Conservation (phyloP, 1,140 invertebrate genomes). For the Brachionus paranguensis region DNA sequence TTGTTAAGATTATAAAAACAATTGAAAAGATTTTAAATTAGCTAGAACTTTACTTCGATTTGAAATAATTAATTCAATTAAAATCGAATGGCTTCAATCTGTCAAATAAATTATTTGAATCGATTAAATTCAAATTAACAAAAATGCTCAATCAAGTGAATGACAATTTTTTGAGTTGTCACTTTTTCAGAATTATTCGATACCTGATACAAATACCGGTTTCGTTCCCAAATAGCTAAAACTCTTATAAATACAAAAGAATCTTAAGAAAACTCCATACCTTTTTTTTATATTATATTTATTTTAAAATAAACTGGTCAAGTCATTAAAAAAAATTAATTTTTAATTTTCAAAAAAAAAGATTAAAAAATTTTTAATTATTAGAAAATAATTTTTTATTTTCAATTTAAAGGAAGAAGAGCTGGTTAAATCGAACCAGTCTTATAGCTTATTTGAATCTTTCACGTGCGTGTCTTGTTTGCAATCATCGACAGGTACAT, state of each 20-base stretch:
- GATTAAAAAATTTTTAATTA: neutral
- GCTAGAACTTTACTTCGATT: neutral
- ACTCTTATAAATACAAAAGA: neutral
- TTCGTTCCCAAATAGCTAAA: neutral
- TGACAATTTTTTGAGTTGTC: neutral
- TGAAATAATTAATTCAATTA: neutral
- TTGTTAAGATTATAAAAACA: too few species aligned
- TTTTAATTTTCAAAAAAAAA: neutral
- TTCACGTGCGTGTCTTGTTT: conserved; percentile 17
- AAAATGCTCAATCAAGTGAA: neutral
- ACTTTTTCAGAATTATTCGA: neutral
- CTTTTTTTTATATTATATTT: neutral
- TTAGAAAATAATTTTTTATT: neutral
- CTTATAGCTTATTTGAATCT: neutral
- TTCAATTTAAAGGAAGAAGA: conserved; percentile 18
- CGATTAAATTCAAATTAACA: neutral
- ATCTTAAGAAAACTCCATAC: neutral
- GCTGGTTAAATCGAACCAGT: neutral
- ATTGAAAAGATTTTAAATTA: neutral
- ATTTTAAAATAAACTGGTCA: neutral
- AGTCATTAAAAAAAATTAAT: neutral
- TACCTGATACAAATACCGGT: neutral
- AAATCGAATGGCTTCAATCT: neutral
- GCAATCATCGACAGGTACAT: neutral
- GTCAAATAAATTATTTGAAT: neutral